Evolutionary conservation across 2,113 vertebrate species (phyloP).

Genomic region (Eurystomus gularis): DNA sequence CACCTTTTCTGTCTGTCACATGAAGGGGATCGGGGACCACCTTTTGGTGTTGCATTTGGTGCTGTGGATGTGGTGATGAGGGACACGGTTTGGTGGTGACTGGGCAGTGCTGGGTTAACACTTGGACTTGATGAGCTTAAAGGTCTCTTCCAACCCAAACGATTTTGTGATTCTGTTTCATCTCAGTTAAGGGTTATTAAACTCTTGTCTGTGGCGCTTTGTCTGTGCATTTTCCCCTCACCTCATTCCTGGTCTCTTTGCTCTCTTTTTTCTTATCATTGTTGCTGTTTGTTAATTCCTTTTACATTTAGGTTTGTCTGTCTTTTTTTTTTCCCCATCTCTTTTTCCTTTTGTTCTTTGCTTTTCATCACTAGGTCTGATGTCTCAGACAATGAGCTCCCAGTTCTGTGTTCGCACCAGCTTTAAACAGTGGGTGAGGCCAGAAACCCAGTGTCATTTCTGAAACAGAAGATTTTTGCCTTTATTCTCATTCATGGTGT

Average conservation of each 20-base stretch:
- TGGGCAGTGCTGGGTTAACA: too few relatives aligned
- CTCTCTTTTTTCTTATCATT: not conserved
- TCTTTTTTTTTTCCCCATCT: not conserved
- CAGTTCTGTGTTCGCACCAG: constrained; percentile 33
- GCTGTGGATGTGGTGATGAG: too few relatives aligned
- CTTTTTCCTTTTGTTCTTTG: not conserved
- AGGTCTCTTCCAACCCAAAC: too few relatives aligned
- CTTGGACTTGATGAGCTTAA: too few relatives aligned
- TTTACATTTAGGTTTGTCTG: not conserved
- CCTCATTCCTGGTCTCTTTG: not conserved
- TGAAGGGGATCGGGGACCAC: not conserved
- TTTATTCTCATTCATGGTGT: constrained; percentile 5
- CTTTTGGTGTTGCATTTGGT: not conserved
- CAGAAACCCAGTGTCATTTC: not conserved
- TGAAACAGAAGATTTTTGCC: constrained; percentile 10
- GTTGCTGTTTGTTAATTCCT: not conserved
- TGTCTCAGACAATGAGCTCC: constrained; percentile 21
- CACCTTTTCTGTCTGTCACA: not conserved
- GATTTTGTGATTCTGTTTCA: not conserved
- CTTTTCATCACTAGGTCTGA: not conserved
- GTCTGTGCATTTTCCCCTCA: not conserved
- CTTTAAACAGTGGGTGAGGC: constrained; percentile 11
- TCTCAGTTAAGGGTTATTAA: not conserved
- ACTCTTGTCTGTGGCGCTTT: not conserved
- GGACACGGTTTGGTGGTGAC: too few relatives aligned